Evolutionary conservation across 2,797 vertebrate genomes (phyloP).

Genomic region (Poeciliopsis turneri): DNA sequence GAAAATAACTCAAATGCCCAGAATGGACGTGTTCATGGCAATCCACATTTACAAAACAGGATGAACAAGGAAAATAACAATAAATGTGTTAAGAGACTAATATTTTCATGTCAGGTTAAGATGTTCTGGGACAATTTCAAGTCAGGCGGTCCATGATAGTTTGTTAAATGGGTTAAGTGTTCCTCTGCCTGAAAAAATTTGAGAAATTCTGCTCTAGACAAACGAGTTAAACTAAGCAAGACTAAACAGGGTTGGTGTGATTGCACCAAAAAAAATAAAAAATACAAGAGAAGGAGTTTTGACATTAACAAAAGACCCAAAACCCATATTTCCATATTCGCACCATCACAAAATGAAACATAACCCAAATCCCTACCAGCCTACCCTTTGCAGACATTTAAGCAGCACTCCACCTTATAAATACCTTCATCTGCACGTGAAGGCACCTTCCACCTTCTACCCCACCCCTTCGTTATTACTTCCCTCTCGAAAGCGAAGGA

Average conservation of each 20-base stretch:
- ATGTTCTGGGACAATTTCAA: too few relatives aligned
- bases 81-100: too few relatives aligned
- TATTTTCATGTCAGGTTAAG: too few relatives aligned
- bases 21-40: too few relatives aligned
- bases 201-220: too few relatives aligned
- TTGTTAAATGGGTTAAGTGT: too few relatives aligned
- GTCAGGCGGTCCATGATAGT: too few relatives aligned
- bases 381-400: conserved; percentile 60
- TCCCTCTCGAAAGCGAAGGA: conserved; percentile 71
- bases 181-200: not conserved
- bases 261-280: not conserved
- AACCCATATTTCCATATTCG: conserved; percentile 69
- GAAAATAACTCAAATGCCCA: too few relatives aligned
- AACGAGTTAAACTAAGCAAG: too few relatives aligned
- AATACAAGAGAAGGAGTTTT: not conserved
- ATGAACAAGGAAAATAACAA: too few relatives aligned
- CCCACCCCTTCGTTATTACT: conserved; percentile 79
- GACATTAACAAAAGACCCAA: not conserved
- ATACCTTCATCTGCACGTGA: conserved; percentile 34
- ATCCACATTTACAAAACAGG: too few relatives aligned
- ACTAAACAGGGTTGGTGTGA: too few relatives aligned
- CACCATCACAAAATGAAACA: conserved; percentile 2
- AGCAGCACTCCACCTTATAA: conserved; percentile 48
- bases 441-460: conserved; percentile 54
- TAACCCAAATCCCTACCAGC: conserved; percentile 18